Percentiles rank a stretch among this genome's conserved stretches.
Conservation (phyloP, 2,113 vertebrate species). For the Rhabdomys dilectus region DNA sequence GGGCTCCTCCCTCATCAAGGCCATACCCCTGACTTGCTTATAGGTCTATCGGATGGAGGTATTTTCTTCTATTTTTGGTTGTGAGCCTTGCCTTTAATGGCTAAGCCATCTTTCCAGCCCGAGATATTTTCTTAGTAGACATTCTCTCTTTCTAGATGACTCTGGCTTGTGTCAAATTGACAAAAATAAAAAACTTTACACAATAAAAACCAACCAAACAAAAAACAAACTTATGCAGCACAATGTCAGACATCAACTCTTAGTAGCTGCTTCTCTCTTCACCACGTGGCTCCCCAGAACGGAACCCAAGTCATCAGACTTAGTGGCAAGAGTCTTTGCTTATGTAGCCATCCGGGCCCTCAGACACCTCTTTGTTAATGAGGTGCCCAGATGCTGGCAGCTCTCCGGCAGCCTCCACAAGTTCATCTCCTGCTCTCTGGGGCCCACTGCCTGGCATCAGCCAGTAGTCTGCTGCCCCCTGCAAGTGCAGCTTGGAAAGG, state of each 20-base stretch:
- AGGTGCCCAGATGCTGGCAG: not conserved
- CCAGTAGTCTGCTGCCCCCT: conserved; percentile 23
- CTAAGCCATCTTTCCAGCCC: too few relatives aligned
- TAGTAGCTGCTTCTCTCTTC: not conserved
- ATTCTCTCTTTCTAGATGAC: not conserved
- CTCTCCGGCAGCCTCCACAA: not conserved
- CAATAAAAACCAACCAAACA: too few relatives aligned
- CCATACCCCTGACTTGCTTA: not conserved
- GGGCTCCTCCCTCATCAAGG: not conserved
- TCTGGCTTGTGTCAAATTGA: not conserved
- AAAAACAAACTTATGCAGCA: not conserved
- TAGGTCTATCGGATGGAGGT: not conserved
- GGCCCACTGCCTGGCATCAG: not conserved
- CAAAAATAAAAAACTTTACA: not conserved
- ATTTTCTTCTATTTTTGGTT: not conserved
- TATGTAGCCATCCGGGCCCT: too few relatives aligned
- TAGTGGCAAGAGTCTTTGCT: not conserved
- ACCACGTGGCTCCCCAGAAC: not conserved
- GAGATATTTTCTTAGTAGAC: not conserved
- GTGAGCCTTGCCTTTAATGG: too few relatives aligned
- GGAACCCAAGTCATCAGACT: not conserved
- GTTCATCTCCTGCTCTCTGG: not conserved
- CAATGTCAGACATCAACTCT: not conserved
- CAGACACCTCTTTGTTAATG: not conserved
- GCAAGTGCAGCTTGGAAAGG: not conserved